Evolutionary conservation across 2,797 vertebrate genomes (phyloP), one percentile per base, ranked within the genome.

Genomic region (Rallus crepitans): DNA sequence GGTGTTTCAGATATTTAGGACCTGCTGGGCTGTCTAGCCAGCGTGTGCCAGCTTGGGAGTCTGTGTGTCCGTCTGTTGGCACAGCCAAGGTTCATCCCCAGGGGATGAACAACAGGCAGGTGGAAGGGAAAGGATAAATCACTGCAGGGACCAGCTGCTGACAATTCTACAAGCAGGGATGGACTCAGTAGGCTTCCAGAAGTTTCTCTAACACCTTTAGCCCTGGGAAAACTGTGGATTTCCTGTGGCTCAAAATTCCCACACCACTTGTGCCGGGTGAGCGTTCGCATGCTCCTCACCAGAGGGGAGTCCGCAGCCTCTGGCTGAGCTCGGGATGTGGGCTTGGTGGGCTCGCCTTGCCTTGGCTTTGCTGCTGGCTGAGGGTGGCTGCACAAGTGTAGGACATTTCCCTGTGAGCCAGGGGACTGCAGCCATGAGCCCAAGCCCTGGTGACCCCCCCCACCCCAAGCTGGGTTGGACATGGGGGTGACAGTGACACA

Each of bases 91-190:
- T 90, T 73, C 90, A 45, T 52, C 55, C 56, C 87, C 12, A 9
- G 83, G 18, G 77, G 64, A 31, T 93, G 57, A 87, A 89, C 84
- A 94, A 84, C 66, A 47, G 73, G 84, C 88, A 76, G 33, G 7
- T 59, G 59, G 70, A 80, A 85, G 37, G 60, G 42, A 82, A 57
- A 75, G 80, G 90, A 85, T 82, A 50, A 89, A 68, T 90, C 60
- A 66, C 79, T 70, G 64, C 81, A 69, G 89, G 79, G 93, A 87
- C 64, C 50, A 56, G 65, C 53, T 87, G 90, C 60, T 71, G 81
- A 45, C 66, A 80, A 82, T 9, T 55, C 68, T 60, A 12, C 66
- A 50, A 61, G 64, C 31, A n/a, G 61, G 91, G 68, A 64, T 68
- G 79, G 95, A 63, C 64, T 87, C 45, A 80, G 7, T 64, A 82